These are phyloP conservation scores for Etheostoma cragini DNA, from an alignment of 2,113 vertebrate species.

Conservation along the genomic window DNA sequence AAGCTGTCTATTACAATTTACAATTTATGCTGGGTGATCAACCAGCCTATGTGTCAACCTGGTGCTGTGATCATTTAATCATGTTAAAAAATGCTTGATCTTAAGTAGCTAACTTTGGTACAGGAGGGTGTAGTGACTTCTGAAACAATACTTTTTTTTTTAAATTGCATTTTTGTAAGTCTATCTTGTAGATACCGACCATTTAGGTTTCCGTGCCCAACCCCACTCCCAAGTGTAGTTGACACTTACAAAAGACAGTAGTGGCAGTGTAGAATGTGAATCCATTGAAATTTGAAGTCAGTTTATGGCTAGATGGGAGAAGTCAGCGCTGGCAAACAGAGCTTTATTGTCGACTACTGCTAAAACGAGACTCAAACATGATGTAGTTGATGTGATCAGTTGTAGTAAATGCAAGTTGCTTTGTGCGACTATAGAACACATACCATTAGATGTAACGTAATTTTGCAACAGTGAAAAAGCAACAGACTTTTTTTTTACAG, in stretches of 20 bases:
- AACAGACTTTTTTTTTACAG: not conserved
- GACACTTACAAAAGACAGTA: not conserved
- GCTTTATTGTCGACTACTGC: not conserved
- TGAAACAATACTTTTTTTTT: too few relatives aligned
- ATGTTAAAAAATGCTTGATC: not conserved
- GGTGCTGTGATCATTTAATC: not conserved
- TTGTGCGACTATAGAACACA: not conserved
- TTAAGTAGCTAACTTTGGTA: constrained; percentile 17
- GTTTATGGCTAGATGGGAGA: not conserved
- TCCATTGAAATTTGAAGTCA: not conserved
- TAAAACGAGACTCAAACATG: not conserved
- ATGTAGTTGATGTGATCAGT: not conserved
- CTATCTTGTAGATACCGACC: too few relatives aligned
- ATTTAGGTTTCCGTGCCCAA: too few relatives aligned
- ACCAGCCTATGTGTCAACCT: not conserved
- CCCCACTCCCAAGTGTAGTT: not conserved
- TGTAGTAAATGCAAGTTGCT: not conserved
- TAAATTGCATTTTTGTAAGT: too few relatives aligned
- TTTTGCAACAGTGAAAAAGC: not conserved
- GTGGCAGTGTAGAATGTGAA: constrained; percentile 11
- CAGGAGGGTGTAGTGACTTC: not conserved
- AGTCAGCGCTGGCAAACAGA: not conserved
- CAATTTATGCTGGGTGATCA: not conserved
- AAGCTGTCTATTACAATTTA: constrained; percentile 23
- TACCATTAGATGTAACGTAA: not conserved